Evolutionary conservation across 2,797 vertebrate species (phyloP).

Genomic region (Coluber constrictor): DNA sequence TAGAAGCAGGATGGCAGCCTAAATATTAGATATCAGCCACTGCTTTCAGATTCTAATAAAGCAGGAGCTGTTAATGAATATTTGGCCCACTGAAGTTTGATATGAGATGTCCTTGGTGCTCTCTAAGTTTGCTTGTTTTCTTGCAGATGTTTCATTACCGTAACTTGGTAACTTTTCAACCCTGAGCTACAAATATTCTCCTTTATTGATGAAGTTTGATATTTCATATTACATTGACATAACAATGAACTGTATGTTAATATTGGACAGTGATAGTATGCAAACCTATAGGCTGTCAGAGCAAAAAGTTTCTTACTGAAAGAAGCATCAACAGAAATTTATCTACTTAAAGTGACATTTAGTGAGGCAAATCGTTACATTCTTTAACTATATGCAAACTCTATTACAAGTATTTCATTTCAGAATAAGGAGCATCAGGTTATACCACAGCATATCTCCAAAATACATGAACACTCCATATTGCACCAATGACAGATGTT

Average conservation of each 20-base stretch:
- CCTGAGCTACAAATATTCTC: no score
- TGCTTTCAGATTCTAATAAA: not conserved
- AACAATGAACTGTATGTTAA: not conserved
- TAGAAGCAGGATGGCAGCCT: not conserved
- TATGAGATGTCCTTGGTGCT: no score
- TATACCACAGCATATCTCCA: conserved; percentile 44
- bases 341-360: conserved; percentile 15
- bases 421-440: conserved; percentile 44
- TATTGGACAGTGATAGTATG: not conserved
- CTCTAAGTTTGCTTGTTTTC: no score
- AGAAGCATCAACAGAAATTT: conserved; percentile 39
- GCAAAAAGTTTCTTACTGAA: conserved; percentile 23
- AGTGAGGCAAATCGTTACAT: conserved; percentile 53
- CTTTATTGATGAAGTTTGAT: not conserved
- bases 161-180: no score
- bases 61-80: not conserved
- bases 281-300: not conserved
- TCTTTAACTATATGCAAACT: conserved; percentile 54
- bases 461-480: conserved; percentile 43
- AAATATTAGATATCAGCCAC: not conserved
- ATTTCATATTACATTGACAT: not conserved
- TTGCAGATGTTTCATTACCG: no score
- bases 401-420: conserved; percentile 45
- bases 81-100: not conserved
- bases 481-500: conserved; percentile 25